Evolutionary conservation across 2,888 invertebrate species (phyloP).

Genomic region (Drosophila mayaguana): DNA sequence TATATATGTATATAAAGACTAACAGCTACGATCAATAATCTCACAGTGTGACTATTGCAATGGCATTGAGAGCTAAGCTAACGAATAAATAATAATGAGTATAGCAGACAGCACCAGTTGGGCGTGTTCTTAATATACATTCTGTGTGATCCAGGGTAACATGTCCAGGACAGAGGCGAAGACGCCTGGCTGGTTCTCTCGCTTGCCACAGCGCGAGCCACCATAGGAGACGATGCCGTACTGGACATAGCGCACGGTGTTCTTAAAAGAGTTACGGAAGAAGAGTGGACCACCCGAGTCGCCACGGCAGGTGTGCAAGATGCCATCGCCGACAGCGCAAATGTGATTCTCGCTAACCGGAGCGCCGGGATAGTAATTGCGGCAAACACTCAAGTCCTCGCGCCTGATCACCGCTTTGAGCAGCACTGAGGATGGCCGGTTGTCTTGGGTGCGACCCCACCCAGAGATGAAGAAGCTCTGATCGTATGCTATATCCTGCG

Average conservation of each 20-base stretch:
- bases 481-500: conserved; percentile 32
- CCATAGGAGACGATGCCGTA: conserved; percentile 89
- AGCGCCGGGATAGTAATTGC: conserved; percentile 55
- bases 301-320: conserved; percentile 71
- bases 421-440: conserved; percentile 51
- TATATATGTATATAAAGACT: conserved; percentile 19
- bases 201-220: conserved; percentile 86
- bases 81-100: conserved; percentile 47
- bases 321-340: conserved; percentile 77
- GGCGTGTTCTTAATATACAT: conserved; percentile 59
- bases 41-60: conserved; percentile 48
- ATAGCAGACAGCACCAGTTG: neutral
- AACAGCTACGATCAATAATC: conserved; percentile 31
- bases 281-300: conserved; percentile 82
- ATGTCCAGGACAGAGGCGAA: conserved; percentile 86
- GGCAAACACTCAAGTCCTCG: conserved; percentile 57
- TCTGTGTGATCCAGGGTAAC: conserved; percentile 86
- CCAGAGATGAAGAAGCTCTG: conserved; percentile 74
- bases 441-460: conserved; percentile 79
- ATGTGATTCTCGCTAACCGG: conserved; percentile 69
- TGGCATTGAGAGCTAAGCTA: conserved; percentile 47
- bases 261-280: conserved; percentile 56
- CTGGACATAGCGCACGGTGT: conserved; percentile 69
- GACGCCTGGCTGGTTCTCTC: conserved; percentile 86
- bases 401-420: conserved; percentile 68